Conservation (phyloP, 2,797 vertebrate genomes). For the Hoplostethus atlanticus region DNA sequence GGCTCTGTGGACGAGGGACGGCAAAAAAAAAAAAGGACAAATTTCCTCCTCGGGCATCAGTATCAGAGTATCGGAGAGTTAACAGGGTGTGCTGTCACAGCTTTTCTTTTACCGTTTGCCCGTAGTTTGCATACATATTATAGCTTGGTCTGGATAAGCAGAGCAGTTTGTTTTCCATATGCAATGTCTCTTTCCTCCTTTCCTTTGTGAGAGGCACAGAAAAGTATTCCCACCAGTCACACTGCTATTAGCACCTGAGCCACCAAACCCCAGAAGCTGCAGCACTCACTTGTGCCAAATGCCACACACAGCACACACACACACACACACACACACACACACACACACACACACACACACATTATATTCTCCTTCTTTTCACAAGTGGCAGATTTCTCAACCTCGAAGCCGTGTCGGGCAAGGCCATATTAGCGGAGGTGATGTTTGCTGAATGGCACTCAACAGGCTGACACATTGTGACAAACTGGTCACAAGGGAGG, state of each 20-base stretch:
- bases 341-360: constrained; percentile 5
- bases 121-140: neutral
- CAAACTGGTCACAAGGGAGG: constrained; percentile 67
- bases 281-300: constrained; percentile 50
- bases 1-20: constrained; percentile 17
- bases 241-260: constrained; percentile 74
- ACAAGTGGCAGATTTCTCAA: constrained; percentile 58
- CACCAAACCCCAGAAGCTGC: constrained; percentile 56
- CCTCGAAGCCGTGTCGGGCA: constrained; percentile 50
- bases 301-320: constrained; percentile 39
- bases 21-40: neutral
- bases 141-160: neutral
- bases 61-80: neutral
- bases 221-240: constrained; percentile 63
- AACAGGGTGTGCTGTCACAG: constrained; percentile 12
- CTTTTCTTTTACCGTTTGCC: neutral
- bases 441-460: constrained; percentile 66
- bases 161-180: neutral
- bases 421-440: constrained; percentile 64
- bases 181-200: constrained; percentile 31
- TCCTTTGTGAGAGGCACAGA: constrained; percentile 48
- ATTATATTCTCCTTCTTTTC: constrained; percentile 17
- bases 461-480: constrained; percentile 67
- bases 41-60: constrained; percentile 22
- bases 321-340: constrained; percentile 20